These are phyloP conservation scores for Phenacoccus solenopsis DNA, from an alignment of 1,140 invertebrate genomes.

Conservation along the genomic window DNA sequence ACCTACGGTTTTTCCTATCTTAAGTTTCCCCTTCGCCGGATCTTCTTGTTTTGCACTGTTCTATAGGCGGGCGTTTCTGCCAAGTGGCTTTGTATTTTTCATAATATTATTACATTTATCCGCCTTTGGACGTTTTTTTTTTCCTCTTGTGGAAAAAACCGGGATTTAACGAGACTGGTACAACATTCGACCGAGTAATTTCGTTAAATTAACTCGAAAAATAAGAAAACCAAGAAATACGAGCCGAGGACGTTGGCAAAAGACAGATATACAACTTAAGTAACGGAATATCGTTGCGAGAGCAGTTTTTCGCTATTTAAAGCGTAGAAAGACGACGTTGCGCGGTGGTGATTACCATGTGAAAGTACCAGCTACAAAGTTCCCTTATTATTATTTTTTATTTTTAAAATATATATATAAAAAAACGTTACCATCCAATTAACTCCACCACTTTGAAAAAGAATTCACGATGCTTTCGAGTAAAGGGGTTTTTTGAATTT, in stretches of 20 bases:
- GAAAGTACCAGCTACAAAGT: neutral
- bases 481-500: neutral
- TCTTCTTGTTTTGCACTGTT: too few relatives aligned
- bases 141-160: too few relatives aligned
- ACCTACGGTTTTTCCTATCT: neutral
- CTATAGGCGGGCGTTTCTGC: neutral
- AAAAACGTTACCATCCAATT: neutral
- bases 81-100: slow-evolving; percentile 1
- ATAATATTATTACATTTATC: neutral
- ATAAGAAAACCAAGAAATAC: neutral
- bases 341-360: neutral
- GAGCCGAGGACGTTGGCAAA: neutral
- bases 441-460: neutral
- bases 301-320: neutral
- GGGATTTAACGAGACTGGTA: neutral
- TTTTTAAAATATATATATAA: neutral
- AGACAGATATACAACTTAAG: neutral
- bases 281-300: neutral
- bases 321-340: too few relatives aligned
- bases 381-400: neutral
- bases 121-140: neutral
- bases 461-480: neutral
- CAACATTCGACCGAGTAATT: neutral
- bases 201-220: neutral
- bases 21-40: too few relatives aligned